Evolutionary conservation across 2,888 invertebrate species (phyloP).

Genomic region (Gnatocerus cornutus): DNA sequence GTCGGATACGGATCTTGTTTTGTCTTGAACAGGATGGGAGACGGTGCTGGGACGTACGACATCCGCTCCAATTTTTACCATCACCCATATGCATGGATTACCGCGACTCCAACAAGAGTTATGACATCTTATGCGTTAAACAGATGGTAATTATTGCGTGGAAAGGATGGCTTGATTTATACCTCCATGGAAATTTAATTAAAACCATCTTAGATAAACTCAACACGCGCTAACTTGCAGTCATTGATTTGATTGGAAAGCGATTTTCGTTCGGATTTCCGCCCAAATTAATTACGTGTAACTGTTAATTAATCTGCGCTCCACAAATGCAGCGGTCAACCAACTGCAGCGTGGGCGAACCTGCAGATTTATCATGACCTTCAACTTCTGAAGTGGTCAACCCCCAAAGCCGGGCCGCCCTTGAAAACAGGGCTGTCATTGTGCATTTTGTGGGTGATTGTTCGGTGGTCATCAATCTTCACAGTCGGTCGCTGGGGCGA

Average conservation of each 20-base stretch:
- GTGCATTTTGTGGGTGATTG: slow-evolving; percentile 37
- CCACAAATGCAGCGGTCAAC: too few species aligned
- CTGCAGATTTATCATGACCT: too few species aligned
- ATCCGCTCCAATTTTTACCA: slow-evolving; percentile 42
- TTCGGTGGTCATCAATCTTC: slow-evolving; percentile 31
- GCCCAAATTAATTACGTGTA: too few species aligned
- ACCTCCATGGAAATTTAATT: slow-evolving; percentile 14
- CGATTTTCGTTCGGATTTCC: neutral
- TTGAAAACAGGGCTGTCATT: slow-evolving; percentile 36
- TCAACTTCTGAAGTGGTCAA: slow-evolving; percentile 22
- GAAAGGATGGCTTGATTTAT: slow-evolving; percentile 21
- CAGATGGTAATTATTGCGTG: slow-evolving; percentile 29
- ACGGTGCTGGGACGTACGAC: slow-evolving; percentile 35
- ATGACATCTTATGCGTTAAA: slow-evolving; percentile 16
- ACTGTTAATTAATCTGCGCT: too few species aligned
- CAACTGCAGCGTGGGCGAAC: slow-evolving; percentile 10
- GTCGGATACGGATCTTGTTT: slow-evolving; percentile 38
- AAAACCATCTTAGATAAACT: slow-evolving; percentile 3
- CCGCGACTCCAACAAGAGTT: neutral
- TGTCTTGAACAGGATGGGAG: slow-evolving; percentile 36
- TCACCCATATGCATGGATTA: slow-evolving; percentile 31
- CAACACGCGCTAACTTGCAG: neutral
- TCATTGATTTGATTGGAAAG: neutral
- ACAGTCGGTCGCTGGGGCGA: slow-evolving; percentile 1
- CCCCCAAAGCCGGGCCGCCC: slow-evolving; percentile 28